Evolutionary conservation across 1,140 invertebrate species (phyloP).

Genomic region (Bradysia coprophila): DNA sequence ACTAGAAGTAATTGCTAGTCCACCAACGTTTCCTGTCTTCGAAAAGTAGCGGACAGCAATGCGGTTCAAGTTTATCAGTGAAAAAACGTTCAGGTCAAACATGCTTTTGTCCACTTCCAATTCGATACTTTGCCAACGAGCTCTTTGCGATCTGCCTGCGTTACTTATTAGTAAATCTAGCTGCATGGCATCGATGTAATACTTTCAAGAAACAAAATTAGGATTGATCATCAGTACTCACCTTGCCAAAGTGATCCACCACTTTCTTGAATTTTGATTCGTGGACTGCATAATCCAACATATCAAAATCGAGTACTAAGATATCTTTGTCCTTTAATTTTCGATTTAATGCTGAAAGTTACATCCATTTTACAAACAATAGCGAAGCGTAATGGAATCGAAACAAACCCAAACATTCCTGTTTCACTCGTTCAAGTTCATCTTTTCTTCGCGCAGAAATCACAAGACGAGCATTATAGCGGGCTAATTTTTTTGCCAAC

Average conservation of each 20-base stretch:
- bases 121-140: slow-evolving; percentile 54
- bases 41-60: slow-evolving; percentile 47
- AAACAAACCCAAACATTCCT: slow-evolving; percentile 26
- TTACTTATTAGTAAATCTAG: slow-evolving; percentile 70
- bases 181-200: too few species aligned
- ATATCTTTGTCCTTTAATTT: slow-evolving; percentile 39
- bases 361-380: too few species aligned
- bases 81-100: slow-evolving; percentile 70
- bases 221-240: too few species aligned
- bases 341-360: too few species aligned
- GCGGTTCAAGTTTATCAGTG: slow-evolving; percentile 46
- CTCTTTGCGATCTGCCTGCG: slow-evolving; percentile 64
- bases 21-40: slow-evolving; percentile 37
- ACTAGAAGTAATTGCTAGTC: too few species aligned
- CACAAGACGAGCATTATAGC: slow-evolving; percentile 46
- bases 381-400: too few species aligned
- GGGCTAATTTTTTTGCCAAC: slow-evolving; percentile 51
- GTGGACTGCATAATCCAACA: slow-evolving; percentile 40
- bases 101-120: slow-evolving; percentile 54
- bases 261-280: slow-evolving; percentile 39
- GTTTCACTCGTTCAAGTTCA: slow-evolving; percentile 59
- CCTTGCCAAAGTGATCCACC: too few species aligned
- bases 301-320: slow-evolving; percentile 48
- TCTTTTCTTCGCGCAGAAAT: slow-evolving; percentile 51
- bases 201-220: too few species aligned